phyloP scores from a whole-genome alignment of 1,140 invertebrate species.

The Pinna nobilis region DNA sequence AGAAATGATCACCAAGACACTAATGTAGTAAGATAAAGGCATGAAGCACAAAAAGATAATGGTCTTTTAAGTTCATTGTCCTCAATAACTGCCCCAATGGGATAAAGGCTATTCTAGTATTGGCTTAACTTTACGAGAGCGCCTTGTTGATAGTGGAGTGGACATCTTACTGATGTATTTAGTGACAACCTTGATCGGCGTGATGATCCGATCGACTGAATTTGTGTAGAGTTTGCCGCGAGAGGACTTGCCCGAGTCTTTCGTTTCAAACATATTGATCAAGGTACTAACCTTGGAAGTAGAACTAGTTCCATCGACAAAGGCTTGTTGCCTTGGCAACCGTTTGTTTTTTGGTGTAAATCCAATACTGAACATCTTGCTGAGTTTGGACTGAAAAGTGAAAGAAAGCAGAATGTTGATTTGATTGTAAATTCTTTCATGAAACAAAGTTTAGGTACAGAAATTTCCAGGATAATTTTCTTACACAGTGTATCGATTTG shows the following conservation, averaged over 20 bases:
- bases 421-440: not conserved
- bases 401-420: not conserved
- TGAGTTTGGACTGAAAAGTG: conserved; percentile 21
- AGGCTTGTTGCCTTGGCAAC: conserved; percentile 11
- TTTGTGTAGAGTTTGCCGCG: not conserved
- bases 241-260: not conserved
- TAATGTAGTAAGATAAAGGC: too few relatives aligned
- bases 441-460: not conserved
- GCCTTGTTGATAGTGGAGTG: too few relatives aligned
- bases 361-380: conserved; percentile 30
- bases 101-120: too few relatives aligned
- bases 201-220: not conserved
- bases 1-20: too few relatives aligned
- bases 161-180: too few relatives aligned
- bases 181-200: not conserved
- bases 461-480: not conserved
- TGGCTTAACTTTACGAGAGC: too few relatives aligned
- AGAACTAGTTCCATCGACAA: conserved; percentile 12
- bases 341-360: conserved; percentile 41
- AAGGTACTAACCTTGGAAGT: conserved; percentile 40
- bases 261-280: conserved; percentile 31
- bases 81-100: too few relatives aligned
- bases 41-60: too few relatives aligned
- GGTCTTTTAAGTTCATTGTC: too few relatives aligned
- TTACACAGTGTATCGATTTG: not conserved